Conservation (phyloP, 1,140 invertebrate species). For the Achroia grisella region DNA sequence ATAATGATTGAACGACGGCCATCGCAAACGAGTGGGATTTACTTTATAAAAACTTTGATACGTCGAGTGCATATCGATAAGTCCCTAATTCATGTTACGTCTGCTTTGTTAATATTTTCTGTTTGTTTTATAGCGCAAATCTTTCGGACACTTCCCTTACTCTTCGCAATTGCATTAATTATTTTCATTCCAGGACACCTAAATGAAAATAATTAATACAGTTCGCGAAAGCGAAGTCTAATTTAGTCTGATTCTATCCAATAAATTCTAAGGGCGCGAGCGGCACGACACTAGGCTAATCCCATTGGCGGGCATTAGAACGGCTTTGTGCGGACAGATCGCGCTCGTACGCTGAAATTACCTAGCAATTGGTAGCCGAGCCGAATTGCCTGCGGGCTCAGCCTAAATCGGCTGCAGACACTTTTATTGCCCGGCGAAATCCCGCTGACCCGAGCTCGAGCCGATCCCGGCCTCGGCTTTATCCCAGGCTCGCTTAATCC, state of each 20-base stretch:
- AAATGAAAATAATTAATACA: too few relatives aligned
- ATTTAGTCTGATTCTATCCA: constrained; percentile 56
- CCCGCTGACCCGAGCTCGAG: constrained; percentile 62
- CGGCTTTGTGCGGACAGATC: constrained; percentile 69
- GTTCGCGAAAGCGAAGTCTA: constrained; percentile 13
- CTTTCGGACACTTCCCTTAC: too few relatives aligned
- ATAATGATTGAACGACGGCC: constrained; percentile 47
- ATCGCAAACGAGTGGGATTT: constrained; percentile 47
- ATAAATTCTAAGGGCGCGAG: constrained; percentile 62
- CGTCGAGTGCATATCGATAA: constrained; percentile 20
- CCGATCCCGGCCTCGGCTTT: constrained; percentile 43
- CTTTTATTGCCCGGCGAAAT: constrained; percentile 72
- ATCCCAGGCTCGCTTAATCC: constrained; percentile 65
- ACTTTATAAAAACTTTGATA: constrained; percentile 64
- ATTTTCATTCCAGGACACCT: too few relatives aligned
- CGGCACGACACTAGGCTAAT: constrained; percentile 61
- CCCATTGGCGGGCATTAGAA: constrained; percentile 66
- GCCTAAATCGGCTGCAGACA: constrained; percentile 72
- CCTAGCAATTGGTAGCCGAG: constrained; percentile 68
- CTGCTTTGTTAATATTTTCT: too few relatives aligned
- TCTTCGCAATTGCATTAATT: too few relatives aligned
- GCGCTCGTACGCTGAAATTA: constrained; percentile 64
- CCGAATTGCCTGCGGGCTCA: constrained; percentile 66
- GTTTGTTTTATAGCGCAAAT: too few relatives aligned
- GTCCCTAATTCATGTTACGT: too few relatives aligned